phyloP scores from a whole-genome alignment of 2,113 vertebrate species.

The Aix galericulata region DNA sequence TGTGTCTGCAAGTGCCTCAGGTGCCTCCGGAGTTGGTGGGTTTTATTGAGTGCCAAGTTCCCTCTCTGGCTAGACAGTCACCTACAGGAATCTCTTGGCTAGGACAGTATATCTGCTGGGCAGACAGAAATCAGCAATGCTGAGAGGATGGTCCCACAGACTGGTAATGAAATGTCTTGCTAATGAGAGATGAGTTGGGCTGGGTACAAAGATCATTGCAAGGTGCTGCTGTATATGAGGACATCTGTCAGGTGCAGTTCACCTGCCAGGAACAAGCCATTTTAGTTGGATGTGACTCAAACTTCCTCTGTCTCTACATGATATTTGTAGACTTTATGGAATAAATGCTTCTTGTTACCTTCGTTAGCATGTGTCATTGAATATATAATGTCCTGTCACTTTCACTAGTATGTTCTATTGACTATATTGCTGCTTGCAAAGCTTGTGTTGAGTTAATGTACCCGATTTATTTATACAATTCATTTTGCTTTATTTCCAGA shows the following conservation, averaged over 20 bases:
- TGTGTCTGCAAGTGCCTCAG: not conserved
- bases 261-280: conserved; percentile 52
- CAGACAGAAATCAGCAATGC: conserved; percentile 43
- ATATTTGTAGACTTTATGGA: conserved; percentile 39
- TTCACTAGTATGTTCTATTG: conserved; percentile 50
- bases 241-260: conserved; percentile 60
- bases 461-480: conserved; percentile 67
- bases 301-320: conserved; percentile 44
- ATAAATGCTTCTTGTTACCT: conserved; percentile 55
- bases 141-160: conserved; percentile 52
- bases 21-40: not conserved
- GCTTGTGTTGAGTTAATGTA: conserved; percentile 57
- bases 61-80: conserved; percentile 41
- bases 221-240: conserved; percentile 55
- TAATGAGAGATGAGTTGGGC: conserved; percentile 60
- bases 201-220: conserved; percentile 64
- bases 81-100: conserved; percentile 54
- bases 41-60: conserved; percentile 34
- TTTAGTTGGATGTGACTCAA: conserved; percentile 51
- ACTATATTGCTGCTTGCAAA: conserved; percentile 37
- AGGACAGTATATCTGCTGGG: conserved; percentile 7
- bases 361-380: conserved; percentile 53
- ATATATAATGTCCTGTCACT: conserved; percentile 59
- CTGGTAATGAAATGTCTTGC: conserved; percentile 59
- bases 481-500: conserved; percentile 69